These are phyloP conservation scores for Aphidoletes aphidimyza DNA, from an alignment of 2,888 invertebrate species.

Conservation along the genomic window DNA sequence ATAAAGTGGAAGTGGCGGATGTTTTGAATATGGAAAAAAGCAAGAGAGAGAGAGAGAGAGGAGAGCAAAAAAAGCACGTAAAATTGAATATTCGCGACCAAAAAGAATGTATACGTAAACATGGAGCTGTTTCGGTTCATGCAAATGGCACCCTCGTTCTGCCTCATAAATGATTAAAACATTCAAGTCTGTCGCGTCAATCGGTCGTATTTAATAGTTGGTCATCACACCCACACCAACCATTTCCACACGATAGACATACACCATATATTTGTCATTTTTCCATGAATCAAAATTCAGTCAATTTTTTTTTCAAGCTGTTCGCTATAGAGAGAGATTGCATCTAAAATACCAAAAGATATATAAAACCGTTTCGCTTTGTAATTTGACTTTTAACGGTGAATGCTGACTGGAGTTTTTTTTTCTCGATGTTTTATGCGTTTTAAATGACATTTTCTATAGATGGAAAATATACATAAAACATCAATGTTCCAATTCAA, in stretches of 20 bases:
- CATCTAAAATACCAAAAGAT: slow-evolving; percentile 30
- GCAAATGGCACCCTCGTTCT: slow-evolving; percentile 11
- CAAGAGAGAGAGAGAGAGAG: no score
- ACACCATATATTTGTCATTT: slow-evolving; percentile 44
- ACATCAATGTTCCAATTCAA: neutral
- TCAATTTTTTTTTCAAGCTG: neutral
- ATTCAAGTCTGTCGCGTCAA: neutral
- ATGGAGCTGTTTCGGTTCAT: neutral
- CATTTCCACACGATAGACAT: neutral
- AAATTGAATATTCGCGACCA: slow-evolving; percentile 51
- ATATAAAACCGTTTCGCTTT: slow-evolving; percentile 41
- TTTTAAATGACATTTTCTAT: slow-evolving; percentile 12
- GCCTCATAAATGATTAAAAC: slow-evolving; percentile 43
- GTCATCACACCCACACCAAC: neutral
- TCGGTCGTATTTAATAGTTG: slow-evolving; percentile 30
- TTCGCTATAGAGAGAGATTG: neutral
- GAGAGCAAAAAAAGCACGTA: neutral
- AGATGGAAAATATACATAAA: neutral
- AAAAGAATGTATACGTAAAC: neutral
- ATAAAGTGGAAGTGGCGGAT: neutral
- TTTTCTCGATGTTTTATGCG: neutral
- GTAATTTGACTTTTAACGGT: slow-evolving; percentile 37
- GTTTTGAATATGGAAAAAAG: no score
- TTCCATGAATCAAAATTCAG: neutral
- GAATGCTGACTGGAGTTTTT: neutral